A percentile compares a stretch with the other conserved stretches of the same genome.
Conservation (phyloP, 2,888 invertebrate species). For the Notodonta dromedarius region DNA sequence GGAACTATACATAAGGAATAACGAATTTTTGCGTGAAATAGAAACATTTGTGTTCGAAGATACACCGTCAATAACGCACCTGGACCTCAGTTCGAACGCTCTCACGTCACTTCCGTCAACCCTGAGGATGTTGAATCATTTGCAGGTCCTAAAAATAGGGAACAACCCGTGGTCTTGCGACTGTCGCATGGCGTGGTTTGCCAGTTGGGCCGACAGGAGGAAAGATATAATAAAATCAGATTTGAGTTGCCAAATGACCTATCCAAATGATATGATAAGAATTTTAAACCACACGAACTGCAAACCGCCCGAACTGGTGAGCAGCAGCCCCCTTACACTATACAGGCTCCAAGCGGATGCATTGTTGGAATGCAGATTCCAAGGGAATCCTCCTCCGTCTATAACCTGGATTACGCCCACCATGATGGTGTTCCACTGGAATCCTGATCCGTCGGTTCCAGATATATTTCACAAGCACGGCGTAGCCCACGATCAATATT, state of each 20-base stretch:
- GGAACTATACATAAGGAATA: slow-evolving; percentile 85
- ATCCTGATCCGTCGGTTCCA: slow-evolving; percentile 87
- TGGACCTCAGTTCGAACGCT: slow-evolving; percentile 89
- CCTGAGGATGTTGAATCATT: slow-evolving; percentile 85
- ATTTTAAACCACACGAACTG: slow-evolving; percentile 89
- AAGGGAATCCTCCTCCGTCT: slow-evolving; percentile 90
- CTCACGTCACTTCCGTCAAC: slow-evolving; percentile 89
- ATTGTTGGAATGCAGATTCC: slow-evolving; percentile 89
- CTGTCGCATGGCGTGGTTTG: slow-evolving; percentile 93
- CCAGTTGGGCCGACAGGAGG: slow-evolving; percentile 77
- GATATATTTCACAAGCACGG: slow-evolving; percentile 88
- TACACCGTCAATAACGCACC: slow-evolving; percentile 83
- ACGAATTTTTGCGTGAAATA: slow-evolving; percentile 84
- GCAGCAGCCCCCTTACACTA: slow-evolving; percentile 85
- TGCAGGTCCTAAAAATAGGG: slow-evolving; percentile 87
- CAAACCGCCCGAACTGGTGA: slow-evolving; percentile 85
- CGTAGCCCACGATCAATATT: slow-evolving; percentile 82
- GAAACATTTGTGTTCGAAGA: slow-evolving; percentile 86
- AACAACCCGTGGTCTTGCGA: slow-evolving; percentile 94
- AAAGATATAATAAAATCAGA: slow-evolving; percentile 82
- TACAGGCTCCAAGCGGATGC: slow-evolving; percentile 87
- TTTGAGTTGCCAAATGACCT: slow-evolving; percentile 86
- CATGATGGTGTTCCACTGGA: slow-evolving; percentile 89
- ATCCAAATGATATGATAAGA: slow-evolving; percentile 88
- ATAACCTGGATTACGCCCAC: slow-evolving; percentile 94